These are phyloP conservation scores for Gambusia holbrooki DNA, from an alignment of 2,113 vertebrate genomes.

Conservation along the genomic window DNA sequence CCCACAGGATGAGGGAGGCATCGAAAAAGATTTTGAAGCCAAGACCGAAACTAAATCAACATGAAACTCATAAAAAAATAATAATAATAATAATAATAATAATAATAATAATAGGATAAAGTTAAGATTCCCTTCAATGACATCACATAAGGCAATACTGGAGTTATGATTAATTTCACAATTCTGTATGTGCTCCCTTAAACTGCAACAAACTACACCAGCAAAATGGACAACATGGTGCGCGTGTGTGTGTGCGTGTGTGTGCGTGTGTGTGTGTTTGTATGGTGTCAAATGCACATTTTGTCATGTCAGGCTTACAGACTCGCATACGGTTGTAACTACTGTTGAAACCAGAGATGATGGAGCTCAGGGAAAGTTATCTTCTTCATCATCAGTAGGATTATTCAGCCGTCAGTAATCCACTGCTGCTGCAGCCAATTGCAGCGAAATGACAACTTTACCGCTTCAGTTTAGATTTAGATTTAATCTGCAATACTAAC, in stretches of 20 bases:
- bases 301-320: background rate
- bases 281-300: constrained; percentile 16
- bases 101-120: background rate
- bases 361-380: constrained; percentile 27
- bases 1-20: background rate
- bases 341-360: constrained; percentile 32
- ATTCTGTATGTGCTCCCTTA: constrained; percentile 27
- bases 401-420: constrained; percentile 52
- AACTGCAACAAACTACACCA: constrained; percentile 36
- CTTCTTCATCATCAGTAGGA: constrained; percentile 38
- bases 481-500: constrained; percentile 15
- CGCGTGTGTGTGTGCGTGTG: background rate
- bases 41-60: background rate
- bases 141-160: background rate
- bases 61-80: background rate
- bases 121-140: background rate
- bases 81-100: too few species aligned
- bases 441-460: constrained; percentile 9
- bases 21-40: background rate
- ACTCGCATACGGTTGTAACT: constrained; percentile 23
- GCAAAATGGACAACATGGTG: constrained; percentile 18
- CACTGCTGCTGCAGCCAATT: constrained; percentile 13
- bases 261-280: background rate
- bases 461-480: background rate
- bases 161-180: background rate